These are phyloP conservation scores for Rallus crepitans DNA, from an alignment of 2,797 vertebrate genomes.

Conservation along the genomic window DNA sequence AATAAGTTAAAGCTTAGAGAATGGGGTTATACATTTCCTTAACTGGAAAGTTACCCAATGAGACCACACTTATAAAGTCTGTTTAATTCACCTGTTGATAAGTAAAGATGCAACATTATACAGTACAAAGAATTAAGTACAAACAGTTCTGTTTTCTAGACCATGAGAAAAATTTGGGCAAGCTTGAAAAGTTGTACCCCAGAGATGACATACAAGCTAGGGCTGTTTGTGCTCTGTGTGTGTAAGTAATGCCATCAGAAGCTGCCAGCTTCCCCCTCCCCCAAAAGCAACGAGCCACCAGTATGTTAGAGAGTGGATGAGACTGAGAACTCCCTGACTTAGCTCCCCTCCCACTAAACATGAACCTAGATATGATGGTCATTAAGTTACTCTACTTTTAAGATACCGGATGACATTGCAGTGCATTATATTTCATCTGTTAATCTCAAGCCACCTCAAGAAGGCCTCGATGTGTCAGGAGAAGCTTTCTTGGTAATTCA, in stretches of 20 bases:
- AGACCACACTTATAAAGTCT: neutral
- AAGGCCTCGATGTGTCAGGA: neutral
- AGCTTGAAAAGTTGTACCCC: slow-evolving; percentile 17
- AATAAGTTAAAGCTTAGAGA: neutral
- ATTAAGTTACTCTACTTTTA: neutral
- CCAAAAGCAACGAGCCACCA: neutral
- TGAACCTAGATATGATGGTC: neutral
- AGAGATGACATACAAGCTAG: neutral
- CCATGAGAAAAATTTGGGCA: slow-evolving; percentile 64
- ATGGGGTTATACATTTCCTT: neutral
- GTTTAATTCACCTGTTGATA: slow-evolving; percentile 16
- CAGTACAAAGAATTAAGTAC: slow-evolving; percentile 16
- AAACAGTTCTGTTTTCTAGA: slow-evolving; percentile 31
- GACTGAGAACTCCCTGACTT: neutral
- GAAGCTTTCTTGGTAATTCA: neutral
- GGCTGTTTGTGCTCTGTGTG: neutral
- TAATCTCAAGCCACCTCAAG: neutral
- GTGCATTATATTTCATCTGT: neutral
- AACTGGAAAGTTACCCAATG: neutral
- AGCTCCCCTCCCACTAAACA: neutral
- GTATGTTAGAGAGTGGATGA: neutral
- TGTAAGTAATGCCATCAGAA: neutral
- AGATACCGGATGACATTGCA: neutral
- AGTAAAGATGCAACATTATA: neutral
- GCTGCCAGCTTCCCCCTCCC: neutral